Conservation (phyloP, 2,113 vertebrate species). For the Seriola rivoliana region DNA sequence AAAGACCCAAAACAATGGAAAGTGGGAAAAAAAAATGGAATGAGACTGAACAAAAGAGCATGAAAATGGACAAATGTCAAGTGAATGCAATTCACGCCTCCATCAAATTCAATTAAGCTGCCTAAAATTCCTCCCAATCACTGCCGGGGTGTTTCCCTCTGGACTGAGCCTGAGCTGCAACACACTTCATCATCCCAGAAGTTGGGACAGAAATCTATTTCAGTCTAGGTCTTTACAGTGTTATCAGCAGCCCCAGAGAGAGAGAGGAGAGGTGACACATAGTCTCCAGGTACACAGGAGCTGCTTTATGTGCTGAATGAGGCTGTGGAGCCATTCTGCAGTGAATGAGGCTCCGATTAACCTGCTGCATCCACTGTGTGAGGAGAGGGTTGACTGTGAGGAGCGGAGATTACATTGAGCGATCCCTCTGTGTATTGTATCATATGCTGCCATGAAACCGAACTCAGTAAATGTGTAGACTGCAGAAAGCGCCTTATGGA, state of each 20-base stretch:
- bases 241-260: constrained; percentile 60
- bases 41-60: neutral
- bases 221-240: constrained; percentile 9
- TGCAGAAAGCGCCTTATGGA: constrained; percentile 21
- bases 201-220: constrained; percentile 62
- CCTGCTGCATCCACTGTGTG: constrained; percentile 41
- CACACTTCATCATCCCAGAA: constrained; percentile 47
- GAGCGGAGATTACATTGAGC: constrained; percentile 15
- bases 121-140: constrained; percentile 24
- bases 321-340: neutral
- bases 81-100: constrained; percentile 34
- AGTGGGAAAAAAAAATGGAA: neutral
- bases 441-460: constrained; percentile 9
- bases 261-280: constrained; percentile 1
- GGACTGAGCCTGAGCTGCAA: constrained; percentile 29
- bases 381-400: constrained; percentile 21
- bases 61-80: constrained; percentile 16
- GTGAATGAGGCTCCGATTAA: constrained; percentile 39
- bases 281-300: constrained; percentile 11
- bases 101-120: constrained; percentile 39
- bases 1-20: neutral
- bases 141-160: constrained; percentile 17
- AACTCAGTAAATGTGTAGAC: constrained; percentile 23
- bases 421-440: constrained; percentile 39
- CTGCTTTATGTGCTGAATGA: constrained; percentile 26